Conservation (phyloP, 2,888 invertebrate genomes). For the Pachymerium ferrugineum region DNA sequence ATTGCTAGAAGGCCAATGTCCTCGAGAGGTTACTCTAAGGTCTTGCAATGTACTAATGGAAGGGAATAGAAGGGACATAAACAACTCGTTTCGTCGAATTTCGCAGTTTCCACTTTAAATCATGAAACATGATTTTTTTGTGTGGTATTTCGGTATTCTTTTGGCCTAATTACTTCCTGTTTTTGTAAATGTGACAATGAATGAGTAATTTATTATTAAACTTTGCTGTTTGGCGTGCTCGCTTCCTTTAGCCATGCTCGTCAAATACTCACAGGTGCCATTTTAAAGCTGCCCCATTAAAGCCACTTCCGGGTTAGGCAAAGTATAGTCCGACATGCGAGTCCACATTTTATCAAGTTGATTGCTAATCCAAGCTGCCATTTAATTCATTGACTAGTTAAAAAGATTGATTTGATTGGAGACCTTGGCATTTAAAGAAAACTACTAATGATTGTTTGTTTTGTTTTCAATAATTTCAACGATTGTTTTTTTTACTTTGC, state of each 20-base stretch:
- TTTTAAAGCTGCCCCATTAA: constrained; percentile 25
- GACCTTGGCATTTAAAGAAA: constrained; percentile 2
- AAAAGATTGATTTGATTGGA: constrained; percentile 14
- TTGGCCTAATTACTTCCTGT: constrained; percentile 11
- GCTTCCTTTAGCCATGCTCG: constrained; percentile 1
- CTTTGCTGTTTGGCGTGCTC: not conserved
- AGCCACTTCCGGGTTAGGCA: not conserved
- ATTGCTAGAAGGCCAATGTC: not conserved
- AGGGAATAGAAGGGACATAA: not conserved
- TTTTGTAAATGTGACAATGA: constrained; percentile 25
- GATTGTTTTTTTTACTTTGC: no score
- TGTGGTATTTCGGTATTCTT: not conserved
- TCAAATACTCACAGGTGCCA: constrained; percentile 18
- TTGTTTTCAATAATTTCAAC: not conserved
- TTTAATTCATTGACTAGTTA: constrained; percentile 11
- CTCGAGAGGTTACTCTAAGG: not conserved
- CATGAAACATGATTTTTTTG: not conserved
- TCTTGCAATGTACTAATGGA: not conserved
- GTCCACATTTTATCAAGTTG: constrained; percentile 19
- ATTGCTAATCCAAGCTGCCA: constrained; percentile 17
- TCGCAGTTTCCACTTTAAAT: not conserved
- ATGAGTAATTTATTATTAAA: constrained; percentile 27
- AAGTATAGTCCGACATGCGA: constrained; percentile 18
- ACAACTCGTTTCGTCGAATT: no score
- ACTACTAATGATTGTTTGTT: not conserved